Evolutionary conservation across 2,888 invertebrate species (phyloP), one percentile per base, ranked within the genome.

Genomic region (Shargacucullia verbasci): DNA sequence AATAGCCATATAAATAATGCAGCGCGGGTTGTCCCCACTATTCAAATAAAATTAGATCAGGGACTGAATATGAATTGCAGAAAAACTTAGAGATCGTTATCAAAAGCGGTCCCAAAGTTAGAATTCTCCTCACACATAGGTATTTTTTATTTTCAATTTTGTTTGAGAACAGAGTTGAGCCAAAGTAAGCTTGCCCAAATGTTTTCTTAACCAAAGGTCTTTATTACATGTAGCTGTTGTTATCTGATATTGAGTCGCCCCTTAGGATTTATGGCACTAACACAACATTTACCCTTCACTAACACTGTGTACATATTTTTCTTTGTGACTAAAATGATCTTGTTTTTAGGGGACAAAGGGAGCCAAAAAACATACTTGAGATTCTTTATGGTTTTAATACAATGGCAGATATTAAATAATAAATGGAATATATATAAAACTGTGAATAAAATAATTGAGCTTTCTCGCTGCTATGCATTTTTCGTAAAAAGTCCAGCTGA

Each of bases 231-330:
- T 59, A 37, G 47, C 41, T 33, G 31, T 64, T 73, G 70, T 72
- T 54, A 70, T 70, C 75, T 57, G 60, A 65, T 70, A 74, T 63
- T 63, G 50, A 73, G 47, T 53, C 40, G 48, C 37, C 57, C n/a
- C 49, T 52, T 37, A 41, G 55, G 56, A 69, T 73, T 73, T 70
- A 70, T 52, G 70, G 47, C 43, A 49, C 54, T 69, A 40, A 55
- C 55, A 63, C 59, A 69, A 73, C 52, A 73, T 52, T 52, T 31
- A 57, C 54, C 57, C 54, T 59, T 63, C 48, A 53, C 49, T 53
- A 55, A 55, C 39, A 49, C 14, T 54, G 14, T 61, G 52, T 45
- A 50, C 46, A 61, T 53, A 59, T 45, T 33, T 54, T 33, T 54
- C 31, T 65, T 59, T 71, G 37, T 48, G 38, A 47, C 48, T 44